A percentile compares a stretch with the other conserved stretches of the same genome.
Conservation (phyloP, 2,888 invertebrate genomes). For the Epirrhoe alternata region DNA sequence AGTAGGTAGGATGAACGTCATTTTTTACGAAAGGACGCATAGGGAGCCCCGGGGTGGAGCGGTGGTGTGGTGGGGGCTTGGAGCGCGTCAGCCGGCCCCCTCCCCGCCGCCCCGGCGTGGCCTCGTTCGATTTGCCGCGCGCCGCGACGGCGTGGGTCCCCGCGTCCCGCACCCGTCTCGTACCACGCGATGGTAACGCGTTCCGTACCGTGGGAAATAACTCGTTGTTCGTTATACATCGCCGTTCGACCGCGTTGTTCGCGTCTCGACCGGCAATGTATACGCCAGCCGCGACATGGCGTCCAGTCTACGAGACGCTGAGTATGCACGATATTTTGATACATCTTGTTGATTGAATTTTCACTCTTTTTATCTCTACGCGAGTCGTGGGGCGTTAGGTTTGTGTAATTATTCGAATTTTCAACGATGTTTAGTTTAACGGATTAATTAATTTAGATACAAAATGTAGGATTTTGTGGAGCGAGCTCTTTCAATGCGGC, state of each 20-base stretch:
- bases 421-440: constrained; percentile 35
- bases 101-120: constrained; percentile 62
- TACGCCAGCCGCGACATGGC: constrained; percentile 41
- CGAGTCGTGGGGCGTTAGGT: constrained; percentile 63
- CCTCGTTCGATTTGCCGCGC: constrained; percentile 82
- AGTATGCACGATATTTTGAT: constrained; percentile 61
- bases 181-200: constrained; percentile 74
- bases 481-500: constrained; percentile 30
- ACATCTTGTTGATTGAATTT: constrained; percentile 67
- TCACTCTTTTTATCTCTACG: constrained; percentile 56
- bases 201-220: constrained; percentile 69
- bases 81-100: constrained; percentile 55
- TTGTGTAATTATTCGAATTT: constrained; percentile 26
- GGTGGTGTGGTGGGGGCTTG: constrained; percentile 54
- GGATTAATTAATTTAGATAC: constrained; percentile 26
- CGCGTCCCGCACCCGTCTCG: constrained; percentile 59
- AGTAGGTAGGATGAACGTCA: constrained; percentile 79
- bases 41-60: constrained; percentile 57
- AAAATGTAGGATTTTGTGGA: constrained; percentile 28
- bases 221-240: constrained; percentile 66
- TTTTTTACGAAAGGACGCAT: constrained; percentile 77
- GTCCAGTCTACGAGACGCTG: constrained; percentile 55
- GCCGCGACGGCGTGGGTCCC: constrained; percentile 58
- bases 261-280: constrained; percentile 57
- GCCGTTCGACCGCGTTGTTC: constrained; percentile 51